Conservation (phyloP, 1,140 invertebrate genomes). For the Heliconius eleuchia region DNA sequence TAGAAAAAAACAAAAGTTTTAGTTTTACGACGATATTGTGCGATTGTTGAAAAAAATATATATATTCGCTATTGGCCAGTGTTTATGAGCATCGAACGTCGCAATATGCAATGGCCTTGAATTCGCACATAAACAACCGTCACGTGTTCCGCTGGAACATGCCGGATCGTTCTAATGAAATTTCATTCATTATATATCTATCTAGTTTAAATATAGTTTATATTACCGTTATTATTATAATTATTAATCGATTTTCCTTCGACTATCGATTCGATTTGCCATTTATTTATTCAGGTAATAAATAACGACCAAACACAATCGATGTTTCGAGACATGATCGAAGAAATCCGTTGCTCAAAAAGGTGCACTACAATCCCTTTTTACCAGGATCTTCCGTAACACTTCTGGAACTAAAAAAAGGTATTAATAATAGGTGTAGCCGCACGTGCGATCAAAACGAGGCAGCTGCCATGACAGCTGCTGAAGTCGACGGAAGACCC, state of each 20-base stretch:
- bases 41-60: conserved; percentile 35
- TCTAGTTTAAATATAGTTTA: background rate
- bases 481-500: conserved; percentile 63
- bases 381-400: conserved; percentile 57
- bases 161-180: conserved; percentile 38
- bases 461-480: conserved; percentile 78
- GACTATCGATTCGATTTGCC: background rate
- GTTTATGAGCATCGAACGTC: conserved; percentile 59
- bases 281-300: background rate
- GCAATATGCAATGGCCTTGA: conserved; percentile 69
- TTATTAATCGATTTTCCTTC: background rate
- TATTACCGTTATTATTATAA: background rate
- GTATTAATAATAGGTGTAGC: conserved; percentile 72
- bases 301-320: background rate
- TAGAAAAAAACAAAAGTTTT: background rate
- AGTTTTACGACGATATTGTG: conserved; percentile 13
- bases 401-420: conserved; percentile 60
- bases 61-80: conserved; percentile 46
- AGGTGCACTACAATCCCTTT: conserved; percentile 39
- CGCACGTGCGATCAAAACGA: conserved; percentile 68
- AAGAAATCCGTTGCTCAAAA: conserved; percentile 33
- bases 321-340: conserved; percentile 8
- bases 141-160: conserved; percentile 60
- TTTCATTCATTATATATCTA: conserved; percentile 31
- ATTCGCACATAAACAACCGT: conserved; percentile 65